These are phyloP conservation scores for Dipodomys spectabilis DNA, from an alignment of 2,113 vertebrate species.

Conservation along the genomic window DNA sequence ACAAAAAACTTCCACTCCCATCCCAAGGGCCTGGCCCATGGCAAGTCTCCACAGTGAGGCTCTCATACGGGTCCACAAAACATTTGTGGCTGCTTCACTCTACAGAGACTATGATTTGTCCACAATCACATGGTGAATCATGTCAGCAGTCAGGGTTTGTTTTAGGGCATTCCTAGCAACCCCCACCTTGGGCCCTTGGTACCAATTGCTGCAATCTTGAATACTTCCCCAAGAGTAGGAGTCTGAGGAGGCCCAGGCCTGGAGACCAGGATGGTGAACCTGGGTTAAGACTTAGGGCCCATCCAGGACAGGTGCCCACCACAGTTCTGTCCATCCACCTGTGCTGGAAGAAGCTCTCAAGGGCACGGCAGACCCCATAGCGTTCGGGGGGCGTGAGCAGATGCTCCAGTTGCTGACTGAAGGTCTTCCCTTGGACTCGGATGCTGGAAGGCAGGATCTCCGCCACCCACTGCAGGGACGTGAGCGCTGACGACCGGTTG, in stretches of 20 bases:
- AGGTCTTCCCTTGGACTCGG: constrained; percentile 96
- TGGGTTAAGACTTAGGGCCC: background rate
- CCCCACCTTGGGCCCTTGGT: background rate
- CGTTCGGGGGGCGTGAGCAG: constrained; percentile 95
- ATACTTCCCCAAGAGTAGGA: background rate
- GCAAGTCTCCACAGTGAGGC: background rate
- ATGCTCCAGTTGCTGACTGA: constrained; percentile 98
- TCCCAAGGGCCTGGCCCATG: background rate
- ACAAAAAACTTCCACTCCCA: background rate
- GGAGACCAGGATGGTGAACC: background rate
- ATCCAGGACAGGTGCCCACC: background rate
- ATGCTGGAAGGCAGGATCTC: constrained; percentile 98
- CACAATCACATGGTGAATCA: background rate
- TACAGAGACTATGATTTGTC: background rate
- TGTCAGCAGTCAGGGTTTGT: background rate
- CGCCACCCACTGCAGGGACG: constrained; percentile 98
- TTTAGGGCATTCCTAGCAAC: background rate
- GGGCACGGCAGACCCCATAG: constrained; percentile 94
- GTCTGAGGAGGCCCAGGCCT: background rate
- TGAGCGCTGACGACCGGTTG: constrained; percentile 92
- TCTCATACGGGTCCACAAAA: background rate
- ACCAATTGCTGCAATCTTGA: background rate
- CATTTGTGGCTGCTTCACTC: background rate
- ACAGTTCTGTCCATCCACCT: constrained; percentile 86
- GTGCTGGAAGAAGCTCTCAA: constrained; percentile 99